Evolutionary conservation across 2,888 invertebrate genomes (phyloP).

Genomic region (Choreutis nemorana): DNA sequence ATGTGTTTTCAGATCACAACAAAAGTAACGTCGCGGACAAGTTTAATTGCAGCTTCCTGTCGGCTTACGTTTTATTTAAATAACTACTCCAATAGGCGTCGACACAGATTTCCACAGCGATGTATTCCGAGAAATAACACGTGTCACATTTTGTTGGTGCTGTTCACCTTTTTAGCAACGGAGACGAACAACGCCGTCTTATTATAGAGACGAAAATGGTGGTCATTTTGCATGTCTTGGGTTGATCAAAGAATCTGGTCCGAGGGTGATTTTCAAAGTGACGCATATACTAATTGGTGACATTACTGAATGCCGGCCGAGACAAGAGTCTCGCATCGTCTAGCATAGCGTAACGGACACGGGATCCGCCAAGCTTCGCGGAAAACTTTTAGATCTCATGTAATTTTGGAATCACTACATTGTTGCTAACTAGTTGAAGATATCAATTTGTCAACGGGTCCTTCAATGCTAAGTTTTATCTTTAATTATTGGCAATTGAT

Average conservation of each 20-base stretch:
- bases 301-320: constrained; percentile 32
- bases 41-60: constrained; percentile 38
- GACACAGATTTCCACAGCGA: constrained; percentile 33
- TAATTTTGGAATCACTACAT: not conserved
- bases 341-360: constrained; percentile 11
- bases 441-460: too few species aligned
- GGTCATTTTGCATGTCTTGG: constrained; percentile 34
- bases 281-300: constrained; percentile 48
- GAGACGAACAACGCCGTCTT: constrained; percentile 23
- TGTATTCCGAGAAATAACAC: constrained; percentile 33
- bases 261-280: constrained; percentile 33
- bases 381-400: constrained; percentile 11
- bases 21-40: constrained; percentile 21
- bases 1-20: too few species aligned
- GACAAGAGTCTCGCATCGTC: constrained; percentile 13
- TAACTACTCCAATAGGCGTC: constrained; percentile 30
- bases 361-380: constrained; percentile 10
- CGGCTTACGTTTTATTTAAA: constrained; percentile 25
- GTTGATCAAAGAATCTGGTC: constrained; percentile 44
- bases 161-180: constrained; percentile 41
- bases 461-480: too few species aligned
- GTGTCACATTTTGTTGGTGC: constrained; percentile 25
- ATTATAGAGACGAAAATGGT: constrained; percentile 44
- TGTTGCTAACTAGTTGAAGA: not conserved
- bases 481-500: too few species aligned